phyloP scores from a whole-genome alignment of 2,113 vertebrate genomes.

The Ginglymostoma cirratum region DNA sequence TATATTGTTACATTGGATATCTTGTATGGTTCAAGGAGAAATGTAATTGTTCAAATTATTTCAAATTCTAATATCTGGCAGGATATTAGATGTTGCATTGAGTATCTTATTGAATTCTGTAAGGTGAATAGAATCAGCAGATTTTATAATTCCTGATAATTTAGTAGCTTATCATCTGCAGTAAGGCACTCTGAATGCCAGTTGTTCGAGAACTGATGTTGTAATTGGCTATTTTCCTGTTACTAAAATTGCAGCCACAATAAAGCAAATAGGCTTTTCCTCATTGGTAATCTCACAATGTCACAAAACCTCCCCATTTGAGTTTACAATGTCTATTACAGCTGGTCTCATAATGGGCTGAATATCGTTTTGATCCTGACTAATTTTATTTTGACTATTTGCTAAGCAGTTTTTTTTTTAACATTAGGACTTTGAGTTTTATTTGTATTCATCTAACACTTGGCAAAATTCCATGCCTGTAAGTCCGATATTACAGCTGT shows the following conservation, averaged over 20 bases:
- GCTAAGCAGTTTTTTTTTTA: constrained; percentile 62
- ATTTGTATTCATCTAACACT: constrained; percentile 30
- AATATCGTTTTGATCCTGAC: constrained; percentile 34
- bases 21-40: not conserved
- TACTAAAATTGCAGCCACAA: constrained; percentile 21
- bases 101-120: not conserved
- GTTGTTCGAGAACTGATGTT: constrained; percentile 17
- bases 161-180: constrained; percentile 21
- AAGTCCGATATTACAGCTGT: constrained; percentile 37
- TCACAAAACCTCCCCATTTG: constrained; percentile 28
- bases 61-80: not conserved
- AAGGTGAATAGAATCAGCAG: not conserved
- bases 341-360: constrained; percentile 27
- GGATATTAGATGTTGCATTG: not conserved
- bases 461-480: constrained; percentile 34
- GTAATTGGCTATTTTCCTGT: constrained; percentile 31
- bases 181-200: not conserved
- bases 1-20: not conserved
- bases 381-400: constrained; percentile 77
- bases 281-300: constrained; percentile 6
- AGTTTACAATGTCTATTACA: constrained; percentile 3
- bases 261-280: constrained; percentile 31
- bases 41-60: not conserved
- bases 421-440: constrained; percentile 26
- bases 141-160: constrained; percentile 25